Evolutionary conservation across 2,888 invertebrate genomes (phyloP), one percentile per base, ranked within the genome.

Genomic region (Thera obeliscata): DNA sequence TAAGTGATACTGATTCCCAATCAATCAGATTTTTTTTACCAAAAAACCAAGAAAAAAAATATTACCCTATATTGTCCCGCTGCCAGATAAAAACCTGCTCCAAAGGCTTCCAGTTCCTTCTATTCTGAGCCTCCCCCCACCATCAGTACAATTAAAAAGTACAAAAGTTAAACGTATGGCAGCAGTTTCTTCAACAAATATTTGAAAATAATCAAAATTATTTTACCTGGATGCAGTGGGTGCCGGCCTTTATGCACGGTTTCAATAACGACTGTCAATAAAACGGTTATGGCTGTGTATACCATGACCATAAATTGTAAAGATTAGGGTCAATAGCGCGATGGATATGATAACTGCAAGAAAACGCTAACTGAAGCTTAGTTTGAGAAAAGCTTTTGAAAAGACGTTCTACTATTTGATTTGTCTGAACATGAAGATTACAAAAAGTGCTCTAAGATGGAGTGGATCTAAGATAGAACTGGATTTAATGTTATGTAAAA

Each of bases 301-400:
- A 86, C 87, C 85, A 90, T 89, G 87, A 85, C 87, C 87, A 89
- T 91, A 90, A 89, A 90, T 90, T 90, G 84, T 85, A 81, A 82
- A 90, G 89, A 90, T 91, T 91, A 91, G 90, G 90, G 90, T 90
- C 90, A 90, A 90, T 90, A 90, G 84, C 86, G 87, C 89, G 83
- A 87, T 87, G 86, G 81, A 87, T 88, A 90, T 88, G 87, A 89
- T 88, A 89, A 87, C 87, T 84, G 83, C 87, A 80, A 84, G 83
- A 85, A 85, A 87, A 85, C 81, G 77, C 68, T 65, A 76, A 76
- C 73, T 75, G 73, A 64, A 71, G 72, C 65, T 75, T 35, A 60
- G 43, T 46, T 60, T 54, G 33, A 64, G 36, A 58, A 9, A n/a
- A 57, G 54, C 52, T 58, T 52, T 58, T 63, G 33, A 41, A 41